Evolutionary conservation across 2,888 invertebrate genomes (phyloP), one percentile per base, ranked within the genome.

Genomic region (Habroteleia sp.): DNA sequence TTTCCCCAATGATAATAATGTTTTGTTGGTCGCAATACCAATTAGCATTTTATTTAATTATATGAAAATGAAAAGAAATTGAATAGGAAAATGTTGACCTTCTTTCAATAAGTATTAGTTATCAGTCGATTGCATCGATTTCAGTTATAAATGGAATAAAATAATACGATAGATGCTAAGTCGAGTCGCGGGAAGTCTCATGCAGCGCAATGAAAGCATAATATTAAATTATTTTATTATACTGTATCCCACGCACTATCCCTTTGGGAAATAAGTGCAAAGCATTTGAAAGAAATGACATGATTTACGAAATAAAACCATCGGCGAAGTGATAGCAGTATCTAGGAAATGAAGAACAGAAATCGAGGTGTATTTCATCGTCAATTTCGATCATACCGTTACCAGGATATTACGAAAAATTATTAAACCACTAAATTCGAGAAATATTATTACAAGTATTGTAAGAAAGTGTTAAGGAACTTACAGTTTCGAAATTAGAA

Each of bases 201-300:
- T 11, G 35, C 17, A 20, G 29, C 11, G 63, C 62, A 71, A 63
- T 63, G 42, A 48, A 58, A 54, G 23, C n/a, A n/a, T n/a, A n/a
- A n/a, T 56, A 73, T 60, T 66, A 54, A 62, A 71, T 71, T 60
- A 73, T 66, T 60, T 60, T 73, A 60, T 66, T 54, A 73, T 66
- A 35, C 58, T 13, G 66, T 54, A 31, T 54, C 60, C 16, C n/a
- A 46, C 10, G 23, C 42, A 54, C 66, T 25, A 41, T 37, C 31
- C 73, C 35, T 39, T 3, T 6, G 73, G 66, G 73, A 73, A 66
- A 73, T 73, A 54, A 73, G 46, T 60, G 58, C 54, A 58, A 50
- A 42, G 44, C 50, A 52, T 60, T 65, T 20, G 37, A 50, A 65
- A 65, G 52, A 65, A 65, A 71, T 56, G 54, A 11, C 48, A 66